Conservation (phyloP, 2,888 invertebrate species). For the Notodonta ziczac region DNA sequence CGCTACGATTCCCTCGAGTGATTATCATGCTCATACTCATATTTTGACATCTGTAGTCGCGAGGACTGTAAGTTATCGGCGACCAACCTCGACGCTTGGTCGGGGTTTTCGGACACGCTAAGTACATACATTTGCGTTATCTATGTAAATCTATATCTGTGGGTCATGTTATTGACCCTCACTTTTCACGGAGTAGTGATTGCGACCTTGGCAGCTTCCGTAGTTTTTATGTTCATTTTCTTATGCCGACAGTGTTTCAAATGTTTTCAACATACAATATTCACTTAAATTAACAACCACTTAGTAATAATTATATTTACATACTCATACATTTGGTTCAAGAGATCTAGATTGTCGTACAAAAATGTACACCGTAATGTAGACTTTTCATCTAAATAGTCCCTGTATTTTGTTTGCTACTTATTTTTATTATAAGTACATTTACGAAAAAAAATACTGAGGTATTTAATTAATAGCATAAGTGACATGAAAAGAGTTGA, state of each 20-base stretch:
- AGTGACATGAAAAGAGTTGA: no score
- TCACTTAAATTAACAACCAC: slow-evolving; percentile 15
- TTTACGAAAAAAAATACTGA: no score
- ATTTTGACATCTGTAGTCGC: no score
- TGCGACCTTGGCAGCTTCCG: not conserved
- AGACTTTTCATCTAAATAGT: slow-evolving; percentile 61
- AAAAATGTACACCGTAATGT: slow-evolving; percentile 62
- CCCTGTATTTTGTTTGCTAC: slow-evolving; percentile 69
- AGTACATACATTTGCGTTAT: no score
- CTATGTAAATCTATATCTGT: no score
- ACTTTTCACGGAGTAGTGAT: not conserved
- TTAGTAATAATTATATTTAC: slow-evolving; percentile 23
- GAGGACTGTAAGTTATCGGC: no score
- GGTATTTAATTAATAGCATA: no score
- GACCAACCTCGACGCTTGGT: no score
- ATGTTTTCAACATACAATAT: slow-evolving; percentile 36
- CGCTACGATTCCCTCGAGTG: no score
- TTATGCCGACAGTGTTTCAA: slow-evolving; percentile 12
- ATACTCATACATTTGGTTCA: slow-evolving; percentile 48
- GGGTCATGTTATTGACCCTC: no score
- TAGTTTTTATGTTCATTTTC: not conserved
- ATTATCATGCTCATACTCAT: no score
- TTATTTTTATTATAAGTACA: slow-evolving; percentile 15
- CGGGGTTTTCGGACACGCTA: no score
- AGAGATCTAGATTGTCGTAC: slow-evolving; percentile 56